A percentile compares a stretch with the other conserved stretches of the same genome.
phyloP scores from a whole-genome alignment of 64 coral and sea anemone genomes.

The Stichodactyla mertensii region DNA sequence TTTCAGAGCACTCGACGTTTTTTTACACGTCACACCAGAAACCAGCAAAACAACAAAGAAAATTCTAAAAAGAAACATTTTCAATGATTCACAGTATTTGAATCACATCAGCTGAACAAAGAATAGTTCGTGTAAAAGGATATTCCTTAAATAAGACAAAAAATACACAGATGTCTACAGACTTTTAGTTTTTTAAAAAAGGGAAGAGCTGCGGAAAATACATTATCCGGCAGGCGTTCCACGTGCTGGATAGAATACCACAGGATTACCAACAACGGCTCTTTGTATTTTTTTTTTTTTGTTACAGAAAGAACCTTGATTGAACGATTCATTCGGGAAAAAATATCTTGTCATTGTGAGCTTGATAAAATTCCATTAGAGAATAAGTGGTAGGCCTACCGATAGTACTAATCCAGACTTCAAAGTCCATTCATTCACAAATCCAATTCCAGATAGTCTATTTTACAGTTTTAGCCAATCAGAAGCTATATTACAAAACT shows the following conservation, averaged over 20 bases:
- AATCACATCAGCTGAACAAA: not conserved
- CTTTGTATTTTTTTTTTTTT: not conserved
- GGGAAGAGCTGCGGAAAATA: not conserved
- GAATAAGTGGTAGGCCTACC: not conserved
- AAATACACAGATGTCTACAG: not conserved
- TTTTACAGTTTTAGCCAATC: not conserved
- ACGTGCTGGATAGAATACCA: not conserved
- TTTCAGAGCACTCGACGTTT: conserved; percentile 18
- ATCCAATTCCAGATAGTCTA: not conserved
- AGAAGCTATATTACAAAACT: not conserved
- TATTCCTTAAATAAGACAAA: not conserved
- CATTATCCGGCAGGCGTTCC: not conserved
- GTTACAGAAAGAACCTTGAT: no score
- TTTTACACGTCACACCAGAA: conserved; percentile 30
- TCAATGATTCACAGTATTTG: not conserved
- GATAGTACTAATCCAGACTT: not conserved
- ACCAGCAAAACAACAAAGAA: conserved; percentile 5
- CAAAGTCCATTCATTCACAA: not conserved
- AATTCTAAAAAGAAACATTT: conserved; percentile 1
- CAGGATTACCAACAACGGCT: not conserved
- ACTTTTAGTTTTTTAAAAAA: not conserved
- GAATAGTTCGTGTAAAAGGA: not conserved
- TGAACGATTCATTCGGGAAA: no score
- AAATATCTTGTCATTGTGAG: not conserved
- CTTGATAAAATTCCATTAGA: not conserved